Percentiles rank a stretch among this genome's conserved stretches.
Evolutionary conservation across 2,888 invertebrate genomes (phyloP).

Genomic region (Alloplasta piceator): DNA sequence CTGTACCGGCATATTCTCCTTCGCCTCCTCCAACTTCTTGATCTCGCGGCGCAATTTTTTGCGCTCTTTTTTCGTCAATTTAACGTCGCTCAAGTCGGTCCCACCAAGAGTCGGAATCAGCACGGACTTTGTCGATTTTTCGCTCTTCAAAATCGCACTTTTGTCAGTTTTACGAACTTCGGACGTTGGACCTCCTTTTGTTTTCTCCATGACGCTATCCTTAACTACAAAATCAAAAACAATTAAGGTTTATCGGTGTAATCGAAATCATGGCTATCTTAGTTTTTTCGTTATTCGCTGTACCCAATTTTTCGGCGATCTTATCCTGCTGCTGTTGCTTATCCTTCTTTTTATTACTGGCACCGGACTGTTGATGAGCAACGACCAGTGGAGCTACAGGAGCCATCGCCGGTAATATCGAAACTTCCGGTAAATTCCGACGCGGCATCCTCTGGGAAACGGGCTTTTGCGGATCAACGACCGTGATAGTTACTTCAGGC

Average conservation of each 20-base stretch:
- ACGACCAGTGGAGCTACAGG: slow-evolving; percentile 27
- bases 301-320: slow-evolving; percentile 26
- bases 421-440: slow-evolving; percentile 80
- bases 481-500: slow-evolving; percentile 83
- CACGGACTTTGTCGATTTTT: slow-evolving; percentile 55
- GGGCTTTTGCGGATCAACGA: slow-evolving; percentile 82
- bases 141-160: slow-evolving; percentile 60
- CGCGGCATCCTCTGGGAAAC: slow-evolving; percentile 76
- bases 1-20: slow-evolving; percentile 76
- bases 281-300: slow-evolving; percentile 60
- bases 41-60: slow-evolving; percentile 80
- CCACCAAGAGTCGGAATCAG: slow-evolving; percentile 53
- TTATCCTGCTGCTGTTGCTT: slow-evolving; percentile 67
- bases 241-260: slow-evolving; percentile 56
- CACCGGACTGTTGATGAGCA: slow-evolving; percentile 62
- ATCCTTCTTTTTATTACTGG: slow-evolving; percentile 71
- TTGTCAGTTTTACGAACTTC: slow-evolving; percentile 50
- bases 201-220: slow-evolving; percentile 26
- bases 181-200: slow-evolving; percentile 16
- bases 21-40: slow-evolving; percentile 80
- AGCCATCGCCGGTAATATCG: slow-evolving; percentile 78
- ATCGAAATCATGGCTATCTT: slow-evolving; percentile 60
- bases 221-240: slow-evolving; percentile 52
- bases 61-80: slow-evolving; percentile 81
- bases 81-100: slow-evolving; percentile 72